Evolutionary conservation across 1,140 invertebrate species (phyloP).

Genomic region (Portunus trituberculatus): DNA sequence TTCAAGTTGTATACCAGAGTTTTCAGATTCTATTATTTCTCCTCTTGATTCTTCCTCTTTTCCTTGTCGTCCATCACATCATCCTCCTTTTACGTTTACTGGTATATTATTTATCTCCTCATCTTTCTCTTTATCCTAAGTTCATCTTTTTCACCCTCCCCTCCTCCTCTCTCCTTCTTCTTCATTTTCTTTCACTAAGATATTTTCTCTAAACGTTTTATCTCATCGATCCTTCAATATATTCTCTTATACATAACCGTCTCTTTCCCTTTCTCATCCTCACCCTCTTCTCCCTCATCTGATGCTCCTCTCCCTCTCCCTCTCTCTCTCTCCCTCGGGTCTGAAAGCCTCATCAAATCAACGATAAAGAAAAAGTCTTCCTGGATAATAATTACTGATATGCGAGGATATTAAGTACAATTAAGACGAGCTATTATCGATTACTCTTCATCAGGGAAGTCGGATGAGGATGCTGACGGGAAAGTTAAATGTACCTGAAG

Average conservation of each 20-base stretch:
- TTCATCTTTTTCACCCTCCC: neutral
- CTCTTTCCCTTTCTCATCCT: neutral
- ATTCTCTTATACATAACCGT: conserved; percentile 18
- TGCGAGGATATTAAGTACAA: conserved; percentile 52
- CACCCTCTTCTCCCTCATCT: neutral
- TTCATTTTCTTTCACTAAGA: neutral
- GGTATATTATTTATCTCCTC: too few relatives aligned
- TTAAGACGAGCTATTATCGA: conserved; percentile 38
- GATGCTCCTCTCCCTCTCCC: neutral
- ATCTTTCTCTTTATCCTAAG: too few relatives aligned
- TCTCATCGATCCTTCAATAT: neutral
- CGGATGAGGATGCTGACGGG: neutral
- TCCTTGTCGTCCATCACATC: neutral
- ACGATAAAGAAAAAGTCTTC: neutral
- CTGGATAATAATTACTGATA: conserved; percentile 32
- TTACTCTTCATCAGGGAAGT: conserved; percentile 29
- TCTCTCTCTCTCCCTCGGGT: neutral
- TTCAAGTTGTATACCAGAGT: too few relatives aligned
- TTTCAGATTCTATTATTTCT: neutral
- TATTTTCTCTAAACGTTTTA: neutral
- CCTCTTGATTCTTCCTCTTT: neutral
- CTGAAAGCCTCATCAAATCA: neutral
- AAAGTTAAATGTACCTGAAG: neutral
- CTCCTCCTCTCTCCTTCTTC: neutral
- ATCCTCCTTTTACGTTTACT: too few relatives aligned